Conservation (phyloP, 2,113 vertebrate genomes). For the Corythornis madagascariensis region DNA sequence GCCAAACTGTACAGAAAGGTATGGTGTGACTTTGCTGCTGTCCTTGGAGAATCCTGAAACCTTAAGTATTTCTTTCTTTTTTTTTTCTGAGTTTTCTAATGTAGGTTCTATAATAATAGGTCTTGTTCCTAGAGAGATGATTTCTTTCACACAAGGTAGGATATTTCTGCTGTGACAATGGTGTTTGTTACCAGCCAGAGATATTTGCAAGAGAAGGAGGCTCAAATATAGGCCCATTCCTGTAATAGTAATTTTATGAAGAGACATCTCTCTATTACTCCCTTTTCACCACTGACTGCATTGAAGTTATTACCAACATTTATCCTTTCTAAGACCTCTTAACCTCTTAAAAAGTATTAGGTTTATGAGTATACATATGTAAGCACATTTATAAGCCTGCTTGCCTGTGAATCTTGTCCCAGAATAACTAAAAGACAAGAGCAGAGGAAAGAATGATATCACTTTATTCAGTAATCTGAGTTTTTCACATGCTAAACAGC, state of each 20-base stretch:
- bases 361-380: neutral
- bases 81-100: neutral
- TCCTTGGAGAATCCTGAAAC: neutral
- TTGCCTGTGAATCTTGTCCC: neutral
- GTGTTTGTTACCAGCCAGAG: neutral
- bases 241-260: neutral
- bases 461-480: neutral
- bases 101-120: neutral
- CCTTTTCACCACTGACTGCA: neutral
- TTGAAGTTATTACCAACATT: neutral
- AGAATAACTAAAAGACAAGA: neutral
- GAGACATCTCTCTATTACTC: neutral
- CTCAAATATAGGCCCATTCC: neutral
- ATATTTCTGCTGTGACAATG: neutral
- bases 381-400: neutral
- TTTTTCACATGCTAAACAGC: neutral
- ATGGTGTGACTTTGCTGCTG: conserved; percentile 15
- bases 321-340: neutral
- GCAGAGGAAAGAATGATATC: neutral
- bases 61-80: conserved; percentile 20
- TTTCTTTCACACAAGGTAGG: neutral
- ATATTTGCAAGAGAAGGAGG: neutral
- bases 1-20: conserved; percentile 80
- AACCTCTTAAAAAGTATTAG: neutral
- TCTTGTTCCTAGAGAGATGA: neutral